These are phyloP conservation scores for Plagodis dolabraria DNA, from an alignment of 2,888 invertebrate genomes.

Conservation along the genomic window DNA sequence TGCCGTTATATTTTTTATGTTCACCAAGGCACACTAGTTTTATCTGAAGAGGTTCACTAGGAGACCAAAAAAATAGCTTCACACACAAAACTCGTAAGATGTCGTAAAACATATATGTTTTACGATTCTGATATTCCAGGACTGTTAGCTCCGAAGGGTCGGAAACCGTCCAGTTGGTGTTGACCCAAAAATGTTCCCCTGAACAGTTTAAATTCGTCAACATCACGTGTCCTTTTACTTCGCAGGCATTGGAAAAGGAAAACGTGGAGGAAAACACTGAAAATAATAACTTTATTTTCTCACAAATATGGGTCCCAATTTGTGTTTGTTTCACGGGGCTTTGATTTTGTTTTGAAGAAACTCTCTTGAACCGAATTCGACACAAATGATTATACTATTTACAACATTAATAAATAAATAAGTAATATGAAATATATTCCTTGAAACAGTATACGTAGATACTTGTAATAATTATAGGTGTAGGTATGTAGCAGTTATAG, in stretches of 20 bases:
- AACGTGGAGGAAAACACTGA: conserved; percentile 16
- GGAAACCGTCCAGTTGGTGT: conserved; percentile 16
- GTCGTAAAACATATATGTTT: conserved; percentile 14
- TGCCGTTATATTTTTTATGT: conserved; percentile 18
- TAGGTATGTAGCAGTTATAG: no score
- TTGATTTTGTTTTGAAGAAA: conserved; percentile 4
- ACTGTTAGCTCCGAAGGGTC: conserved; percentile 6
- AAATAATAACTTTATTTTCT: conserved; percentile 20
- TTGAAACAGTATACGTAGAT: no score
- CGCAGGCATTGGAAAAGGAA: conserved; percentile 4
- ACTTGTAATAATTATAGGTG: no score
- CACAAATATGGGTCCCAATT: conserved; percentile 17
- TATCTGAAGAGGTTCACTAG: conserved; percentile 5
- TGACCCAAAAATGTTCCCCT: conserved; percentile 31
- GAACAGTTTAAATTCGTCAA: conserved; percentile 11
- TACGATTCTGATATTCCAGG: conserved; percentile 11
- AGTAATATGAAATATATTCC: no score
- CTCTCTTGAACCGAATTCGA: not conserved
- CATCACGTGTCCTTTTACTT: conserved; percentile 1
- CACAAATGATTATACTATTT: no score
- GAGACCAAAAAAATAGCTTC: conserved; percentile 6
- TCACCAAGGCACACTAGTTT: conserved; percentile 12
- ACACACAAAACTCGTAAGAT: not conserved
- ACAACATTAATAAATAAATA: no score
- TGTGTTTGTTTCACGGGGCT: conserved; percentile 21